Evolutionary conservation across 2,113 vertebrate genomes (phyloP).

Genomic region (Scatophagus argus): DNA sequence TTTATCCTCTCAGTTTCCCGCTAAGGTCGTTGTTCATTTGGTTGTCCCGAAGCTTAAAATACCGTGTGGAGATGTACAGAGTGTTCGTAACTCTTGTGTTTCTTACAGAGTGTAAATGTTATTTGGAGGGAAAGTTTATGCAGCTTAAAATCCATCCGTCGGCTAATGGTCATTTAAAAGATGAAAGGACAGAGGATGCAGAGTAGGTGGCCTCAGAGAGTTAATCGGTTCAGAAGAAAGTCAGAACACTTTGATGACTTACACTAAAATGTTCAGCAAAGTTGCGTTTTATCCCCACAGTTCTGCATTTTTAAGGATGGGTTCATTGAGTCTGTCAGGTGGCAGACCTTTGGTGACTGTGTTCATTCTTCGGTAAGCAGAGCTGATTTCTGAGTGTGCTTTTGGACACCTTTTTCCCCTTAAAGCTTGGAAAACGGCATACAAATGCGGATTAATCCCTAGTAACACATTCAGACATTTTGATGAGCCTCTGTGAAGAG

Average conservation of each 20-base stretch:
- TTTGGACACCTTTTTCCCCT: no score
- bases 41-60: background rate
- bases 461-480: no score
- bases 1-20: background rate
- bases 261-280: no score
- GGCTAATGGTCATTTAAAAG: background rate
- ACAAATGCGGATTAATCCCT: no score
- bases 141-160: background rate
- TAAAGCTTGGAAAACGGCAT: no score
- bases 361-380: background rate
- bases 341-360: no score
- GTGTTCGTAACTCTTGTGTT: background rate
- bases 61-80: no score
- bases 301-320: no score
- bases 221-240: constrained; percentile 13
- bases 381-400: background rate
- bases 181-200: background rate
- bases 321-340: no score
- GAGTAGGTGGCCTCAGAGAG: constrained; percentile 9
- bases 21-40: background rate
- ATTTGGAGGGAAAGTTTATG: background rate
- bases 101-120: background rate
- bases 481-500: no score
- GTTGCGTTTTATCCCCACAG: no score
- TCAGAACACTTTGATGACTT: no score